Base-by-base conservation (phyloP, 2,888 invertebrate genomes). In the Drosophila emarginata region DNA sequence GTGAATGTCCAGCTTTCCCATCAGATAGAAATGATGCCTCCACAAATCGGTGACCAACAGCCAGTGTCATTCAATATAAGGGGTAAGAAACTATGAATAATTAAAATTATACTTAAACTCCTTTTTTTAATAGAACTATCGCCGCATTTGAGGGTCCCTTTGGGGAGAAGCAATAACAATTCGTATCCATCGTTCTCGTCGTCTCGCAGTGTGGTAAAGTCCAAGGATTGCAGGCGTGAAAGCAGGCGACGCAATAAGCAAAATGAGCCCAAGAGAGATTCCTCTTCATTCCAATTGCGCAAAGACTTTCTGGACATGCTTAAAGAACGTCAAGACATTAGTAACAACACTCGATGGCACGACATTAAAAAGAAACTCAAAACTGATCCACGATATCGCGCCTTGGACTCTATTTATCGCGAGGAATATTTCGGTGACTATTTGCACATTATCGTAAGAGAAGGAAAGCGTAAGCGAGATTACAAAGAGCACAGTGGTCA, bases 311-410 rank as follows among this genome's bases (percentile, higher is more conserved):
- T 98, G 90, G 94, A 95, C 73, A 94, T 99, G 92, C 94, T 99
- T 80, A 96, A 96, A 87, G 99, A 99, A 90, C 95, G 95, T 80
- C 94, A 95, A 81, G 95, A 95, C 64, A 95, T 99, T 61, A 98
- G 98, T 91, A 95, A 98, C 7, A 97, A 98, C 92, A 94, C 97
- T 11, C 95, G 97, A 64, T 99, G 99, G 99, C 94, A 96, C 64
- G 98, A 54, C 11, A 54, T 54, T 18, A 54, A 54, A 36, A 54
- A 54, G n/a, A 54, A 36, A 18, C 36, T 54, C 12, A 18, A 36
- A 54, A 0, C 32, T 12, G 54, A 54, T 18, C 54, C 36, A 6
- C 54, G 54, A 2, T 54, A 54, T 54, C 18, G 54, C 2, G 54
- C 54, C 12, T 5, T 54, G n/a, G 54, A 54, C n/a, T 36, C 54